Conservation (phyloP, 2,888 invertebrate genomes). For the Belgica antarctica region DNA sequence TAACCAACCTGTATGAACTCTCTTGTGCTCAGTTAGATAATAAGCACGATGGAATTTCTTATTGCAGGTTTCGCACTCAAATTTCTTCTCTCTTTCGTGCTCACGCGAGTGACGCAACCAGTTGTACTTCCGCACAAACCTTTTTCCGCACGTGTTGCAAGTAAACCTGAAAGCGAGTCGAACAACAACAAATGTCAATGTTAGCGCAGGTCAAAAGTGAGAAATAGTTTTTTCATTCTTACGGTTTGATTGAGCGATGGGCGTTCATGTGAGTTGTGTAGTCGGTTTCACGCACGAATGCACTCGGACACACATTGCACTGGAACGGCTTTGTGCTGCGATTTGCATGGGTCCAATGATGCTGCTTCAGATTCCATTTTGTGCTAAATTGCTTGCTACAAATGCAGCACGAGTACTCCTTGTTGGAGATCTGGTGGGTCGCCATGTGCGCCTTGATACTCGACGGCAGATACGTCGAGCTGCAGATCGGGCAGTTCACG, state of each 20-base stretch:
- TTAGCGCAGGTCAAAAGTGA: constrained; percentile 30
- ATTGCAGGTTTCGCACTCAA: constrained; percentile 72
- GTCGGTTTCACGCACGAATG: constrained; percentile 78
- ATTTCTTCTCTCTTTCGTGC: constrained; percentile 77
- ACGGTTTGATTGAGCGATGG: constrained; percentile 78
- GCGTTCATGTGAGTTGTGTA: constrained; percentile 82
- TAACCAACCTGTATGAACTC: constrained; percentile 72
- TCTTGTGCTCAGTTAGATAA: constrained; percentile 82
- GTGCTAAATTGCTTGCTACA: constrained; percentile 85
- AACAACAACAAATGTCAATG: neutral
- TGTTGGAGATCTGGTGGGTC: constrained; percentile 70
- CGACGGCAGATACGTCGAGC: constrained; percentile 72
- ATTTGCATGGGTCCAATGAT: constrained; percentile 84
- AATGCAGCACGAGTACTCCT: constrained; percentile 75
- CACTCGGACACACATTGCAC: constrained; percentile 78
- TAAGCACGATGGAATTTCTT: constrained; percentile 84
- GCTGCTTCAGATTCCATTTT: constrained; percentile 85
- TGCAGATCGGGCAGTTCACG: constrained; percentile 74
- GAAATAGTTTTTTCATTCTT: constrained; percentile 48
- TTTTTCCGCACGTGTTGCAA: constrained; percentile 85
- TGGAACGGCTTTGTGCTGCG: constrained; percentile 81
- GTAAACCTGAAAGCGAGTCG: constrained; percentile 55
- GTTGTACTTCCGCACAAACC: constrained; percentile 85
- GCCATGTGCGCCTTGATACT: constrained; percentile 77
- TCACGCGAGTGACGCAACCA: constrained; percentile 81